Conservation (phyloP, 2,888 invertebrate genomes). For the Lymantria dispar region DNA sequence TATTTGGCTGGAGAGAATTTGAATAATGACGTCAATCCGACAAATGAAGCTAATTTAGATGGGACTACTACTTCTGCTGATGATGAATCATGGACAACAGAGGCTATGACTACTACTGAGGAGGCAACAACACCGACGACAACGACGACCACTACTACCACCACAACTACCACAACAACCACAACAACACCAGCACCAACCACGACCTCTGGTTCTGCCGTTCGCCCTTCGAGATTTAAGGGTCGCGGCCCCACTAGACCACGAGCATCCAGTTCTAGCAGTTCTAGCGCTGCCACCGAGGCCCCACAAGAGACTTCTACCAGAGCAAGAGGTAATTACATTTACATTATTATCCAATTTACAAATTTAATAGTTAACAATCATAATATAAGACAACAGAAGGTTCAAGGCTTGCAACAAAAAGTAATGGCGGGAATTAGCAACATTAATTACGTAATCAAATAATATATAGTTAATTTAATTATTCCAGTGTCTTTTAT, state of each 20-base stretch:
- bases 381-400: not conserved
- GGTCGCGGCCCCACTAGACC: constrained; percentile 67
- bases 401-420: no score
- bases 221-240: constrained; percentile 73
- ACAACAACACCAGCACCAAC: constrained; percentile 72
- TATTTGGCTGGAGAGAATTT: constrained; percentile 86
- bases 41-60: constrained; percentile 56
- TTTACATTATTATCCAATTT: no score
- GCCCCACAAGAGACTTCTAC: constrained; percentile 71
- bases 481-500: constrained; percentile 9
- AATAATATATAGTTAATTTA: constrained; percentile 10
- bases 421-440: no score
- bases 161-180: constrained; percentile 76
- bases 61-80: constrained; percentile 60
- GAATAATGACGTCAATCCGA: constrained; percentile 80
- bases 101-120: constrained; percentile 69
- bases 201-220: constrained; percentile 67
- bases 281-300: constrained; percentile 67
- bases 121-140: constrained; percentile 79
- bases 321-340: constrained; percentile 71
- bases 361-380: not conserved
- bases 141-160: constrained; percentile 82
- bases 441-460: no score
- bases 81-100: constrained; percentile 68
- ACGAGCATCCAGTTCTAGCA: constrained; percentile 67